Evolutionary conservation across 2,113 vertebrate genomes (phyloP).

Genomic region (Plestiodon gilberti): DNA sequence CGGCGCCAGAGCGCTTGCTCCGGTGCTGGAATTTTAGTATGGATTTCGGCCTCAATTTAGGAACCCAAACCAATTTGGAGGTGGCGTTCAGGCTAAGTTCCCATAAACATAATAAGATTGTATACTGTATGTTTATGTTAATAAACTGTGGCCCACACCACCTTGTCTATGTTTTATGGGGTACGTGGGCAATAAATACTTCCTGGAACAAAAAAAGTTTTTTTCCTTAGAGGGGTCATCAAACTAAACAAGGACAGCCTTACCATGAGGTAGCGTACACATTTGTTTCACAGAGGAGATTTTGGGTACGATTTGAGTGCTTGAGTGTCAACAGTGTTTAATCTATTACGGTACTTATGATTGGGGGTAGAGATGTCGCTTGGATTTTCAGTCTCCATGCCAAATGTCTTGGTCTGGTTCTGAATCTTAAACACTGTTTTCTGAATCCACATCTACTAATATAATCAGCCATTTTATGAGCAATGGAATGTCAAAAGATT

Average conservation of each 20-base stretch:
- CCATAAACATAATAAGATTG: no score
- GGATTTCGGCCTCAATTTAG: no score
- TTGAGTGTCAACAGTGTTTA: neutral
- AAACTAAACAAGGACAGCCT: neutral
- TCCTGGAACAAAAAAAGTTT: no score
- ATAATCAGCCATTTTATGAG: neutral
- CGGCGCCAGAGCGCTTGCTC: no score
- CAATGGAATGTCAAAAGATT: constrained; percentile 22
- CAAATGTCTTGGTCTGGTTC: neutral
- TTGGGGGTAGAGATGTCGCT: neutral
- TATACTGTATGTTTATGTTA: no score
- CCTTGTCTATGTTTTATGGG: no score
- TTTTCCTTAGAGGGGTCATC: neutral
- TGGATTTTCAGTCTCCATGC: neutral
- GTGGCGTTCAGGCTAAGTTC: no score
- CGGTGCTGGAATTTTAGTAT: no score
- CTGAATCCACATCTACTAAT: constrained; percentile 11
- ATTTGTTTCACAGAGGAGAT: neutral
- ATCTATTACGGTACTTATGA: neutral
- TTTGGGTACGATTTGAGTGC: neutral
- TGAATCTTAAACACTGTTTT: neutral
- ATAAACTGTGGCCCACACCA: no score
- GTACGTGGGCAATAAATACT: no score
- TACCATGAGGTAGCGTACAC: neutral
- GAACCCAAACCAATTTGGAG: no score